A percentile compares a stretch with the other conserved stretches of the same genome.
Evolutionary conservation across 2,888 invertebrate genomes (phyloP).

Genomic region (Exocentrus adspersus): DNA sequence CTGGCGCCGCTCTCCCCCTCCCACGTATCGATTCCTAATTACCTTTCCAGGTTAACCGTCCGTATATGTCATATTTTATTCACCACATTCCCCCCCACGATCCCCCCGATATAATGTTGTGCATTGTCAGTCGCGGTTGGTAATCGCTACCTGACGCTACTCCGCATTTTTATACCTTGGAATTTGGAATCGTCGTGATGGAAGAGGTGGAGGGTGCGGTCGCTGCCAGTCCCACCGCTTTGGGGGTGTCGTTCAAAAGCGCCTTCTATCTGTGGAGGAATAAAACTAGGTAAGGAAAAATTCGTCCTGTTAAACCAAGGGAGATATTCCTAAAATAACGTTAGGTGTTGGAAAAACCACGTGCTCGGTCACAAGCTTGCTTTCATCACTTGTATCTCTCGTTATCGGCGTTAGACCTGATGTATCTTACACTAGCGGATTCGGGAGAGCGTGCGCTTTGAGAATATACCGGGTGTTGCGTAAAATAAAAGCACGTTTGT

Average conservation of each 20-base stretch:
- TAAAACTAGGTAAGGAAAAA: conserved; percentile 46
- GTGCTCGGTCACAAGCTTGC: no score
- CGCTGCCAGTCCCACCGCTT: conserved; percentile 8
- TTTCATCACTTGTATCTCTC: no score
- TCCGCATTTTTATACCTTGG: not conserved
- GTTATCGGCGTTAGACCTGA: no score
- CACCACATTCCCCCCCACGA: conserved; percentile 15
- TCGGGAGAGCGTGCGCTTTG: no score
- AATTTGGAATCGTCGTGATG: not conserved
- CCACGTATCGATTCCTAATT: conserved; percentile 25
- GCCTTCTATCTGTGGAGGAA: conserved; percentile 53
- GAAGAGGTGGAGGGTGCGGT: conserved; percentile 28
- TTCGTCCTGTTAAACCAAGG: no score
- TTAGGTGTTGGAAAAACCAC: no score
- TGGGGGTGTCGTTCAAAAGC: conserved; percentile 42
- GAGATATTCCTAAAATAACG: no score
- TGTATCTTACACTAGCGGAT: no score
- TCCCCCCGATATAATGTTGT: not conserved
- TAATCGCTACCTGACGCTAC: no score
- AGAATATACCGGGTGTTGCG: no score
- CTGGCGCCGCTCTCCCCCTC: no score
- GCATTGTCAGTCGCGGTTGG: conserved; percentile 11
- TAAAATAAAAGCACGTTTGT: no score
- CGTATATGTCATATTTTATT: conserved; percentile 30
- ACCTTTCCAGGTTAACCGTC: conserved; percentile 22